Evolutionary conservation across 2,888 invertebrate species (phyloP).

Genomic region (Eupithecia vulgata): DNA sequence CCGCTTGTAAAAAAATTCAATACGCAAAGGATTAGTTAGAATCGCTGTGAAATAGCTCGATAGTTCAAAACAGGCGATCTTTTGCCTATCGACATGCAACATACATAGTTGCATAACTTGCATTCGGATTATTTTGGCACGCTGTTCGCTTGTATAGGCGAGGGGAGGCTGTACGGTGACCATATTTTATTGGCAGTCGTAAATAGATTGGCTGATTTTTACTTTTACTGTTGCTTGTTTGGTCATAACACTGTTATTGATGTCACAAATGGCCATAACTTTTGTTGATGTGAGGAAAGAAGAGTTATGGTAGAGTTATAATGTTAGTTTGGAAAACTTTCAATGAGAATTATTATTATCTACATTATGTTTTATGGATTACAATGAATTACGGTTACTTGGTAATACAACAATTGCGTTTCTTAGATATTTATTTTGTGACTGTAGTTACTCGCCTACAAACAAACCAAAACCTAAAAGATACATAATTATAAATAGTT

Average conservation of each 20-base stretch:
- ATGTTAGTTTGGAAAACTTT: background rate
- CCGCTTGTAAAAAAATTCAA: no score
- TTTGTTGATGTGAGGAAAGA: conserved; percentile 4
- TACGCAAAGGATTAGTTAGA: no score
- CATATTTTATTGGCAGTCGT: conserved; percentile 34
- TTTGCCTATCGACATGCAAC: conserved; percentile 45
- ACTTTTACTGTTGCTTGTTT: conserved; percentile 16
- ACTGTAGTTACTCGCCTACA: background rate
- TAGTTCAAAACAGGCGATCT: conserved; percentile 28
- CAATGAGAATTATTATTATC: background rate
- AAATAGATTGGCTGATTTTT: conserved; percentile 29
- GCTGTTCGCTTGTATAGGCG: conserved; percentile 49
- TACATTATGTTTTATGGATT: background rate
- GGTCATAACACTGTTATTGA: conserved; percentile 14
- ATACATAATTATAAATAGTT: no score
- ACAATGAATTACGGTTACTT: background rate
- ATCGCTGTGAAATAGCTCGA: conserved; percentile 18
- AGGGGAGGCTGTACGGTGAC: conserved; percentile 46
- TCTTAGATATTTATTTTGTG: background rate
- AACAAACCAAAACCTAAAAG: no score
- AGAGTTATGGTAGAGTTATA: background rate
- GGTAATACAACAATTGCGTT: background rate
- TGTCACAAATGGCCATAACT: conserved; percentile 7
- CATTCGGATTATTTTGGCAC: conserved; percentile 54
- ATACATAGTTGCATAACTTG: conserved; percentile 44